Percentiles rank a stretch among this genome's conserved stretches.
Conservation (phyloP, 2,113 vertebrate genomes). For the Cepphus grylle region DNA sequence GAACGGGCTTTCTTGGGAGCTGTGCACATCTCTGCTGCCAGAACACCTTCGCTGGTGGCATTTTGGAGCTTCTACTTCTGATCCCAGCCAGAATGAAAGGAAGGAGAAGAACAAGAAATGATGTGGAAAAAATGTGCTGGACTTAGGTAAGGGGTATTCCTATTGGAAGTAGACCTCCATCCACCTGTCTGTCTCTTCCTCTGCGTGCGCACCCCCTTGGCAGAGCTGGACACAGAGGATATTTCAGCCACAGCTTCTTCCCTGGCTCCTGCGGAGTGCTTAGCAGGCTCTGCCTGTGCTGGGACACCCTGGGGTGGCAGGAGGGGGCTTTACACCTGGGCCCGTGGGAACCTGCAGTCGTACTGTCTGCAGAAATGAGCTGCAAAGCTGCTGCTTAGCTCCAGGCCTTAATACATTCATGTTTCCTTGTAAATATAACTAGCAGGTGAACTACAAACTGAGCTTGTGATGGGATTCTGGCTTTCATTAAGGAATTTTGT, state of each 20-base stretch:
- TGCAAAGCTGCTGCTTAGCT: background rate
- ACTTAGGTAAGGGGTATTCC: background rate
- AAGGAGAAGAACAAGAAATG: background rate
- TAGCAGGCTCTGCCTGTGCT: background rate
- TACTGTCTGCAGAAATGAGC: background rate
- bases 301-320: background rate
- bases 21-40: background rate
- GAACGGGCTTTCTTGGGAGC: background rate
- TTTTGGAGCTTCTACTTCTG: background rate
- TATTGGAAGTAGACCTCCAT: rapidly evolving
- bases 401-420: background rate
- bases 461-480: background rate
- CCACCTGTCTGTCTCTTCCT: rapidly evolving
- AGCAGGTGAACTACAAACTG: background rate
- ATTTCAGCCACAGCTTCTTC: background rate
- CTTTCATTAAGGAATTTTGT: constrained; percentile 34
- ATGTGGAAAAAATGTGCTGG: background rate
- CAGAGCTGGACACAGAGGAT: background rate
- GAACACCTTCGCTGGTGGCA: background rate
- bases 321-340: background rate
- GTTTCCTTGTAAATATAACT: background rate
- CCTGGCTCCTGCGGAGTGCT: background rate
- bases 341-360: background rate
- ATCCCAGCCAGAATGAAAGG: background rate
- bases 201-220: rapidly evolving